phyloP scores from a whole-genome alignment of 2,113 vertebrate species.

The Todiramphus saurophagus region DNA sequence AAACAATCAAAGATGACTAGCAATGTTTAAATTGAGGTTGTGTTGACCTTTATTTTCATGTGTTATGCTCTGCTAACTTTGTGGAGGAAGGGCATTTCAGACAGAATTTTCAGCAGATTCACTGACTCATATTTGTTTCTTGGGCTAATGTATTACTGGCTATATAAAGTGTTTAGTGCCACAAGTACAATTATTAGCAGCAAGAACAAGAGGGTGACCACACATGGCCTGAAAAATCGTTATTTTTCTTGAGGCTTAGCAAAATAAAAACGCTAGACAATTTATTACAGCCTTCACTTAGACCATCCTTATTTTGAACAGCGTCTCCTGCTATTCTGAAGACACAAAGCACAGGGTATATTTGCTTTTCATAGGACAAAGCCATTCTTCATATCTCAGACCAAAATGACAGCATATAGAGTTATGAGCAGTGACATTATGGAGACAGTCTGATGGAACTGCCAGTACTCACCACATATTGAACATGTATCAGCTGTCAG shows the following conservation, averaged over 20 bases:
- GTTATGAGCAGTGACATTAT: background rate
- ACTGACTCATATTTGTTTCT: slow-evolving; percentile 4
- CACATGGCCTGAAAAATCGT: background rate
- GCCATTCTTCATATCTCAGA: background rate
- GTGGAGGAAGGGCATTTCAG: background rate
- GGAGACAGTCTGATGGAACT: background rate
- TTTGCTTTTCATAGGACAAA: slow-evolving; percentile 15
- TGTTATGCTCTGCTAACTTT: slow-evolving; percentile 14
- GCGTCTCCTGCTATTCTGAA: background rate
- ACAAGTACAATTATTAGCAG: slow-evolving; percentile 25
- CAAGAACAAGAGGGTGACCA: background rate
- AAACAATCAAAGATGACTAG: background rate
- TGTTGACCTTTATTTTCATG: slow-evolving; percentile 49
- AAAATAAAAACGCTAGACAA: slow-evolving; percentile 1
- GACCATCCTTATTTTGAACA: background rate
- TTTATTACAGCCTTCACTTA: slow-evolving; percentile 1
- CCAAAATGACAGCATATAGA: background rate
- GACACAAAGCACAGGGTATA: background rate
- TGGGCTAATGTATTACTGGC: background rate
- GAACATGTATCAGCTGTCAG: background rate
- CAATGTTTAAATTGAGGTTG: background rate
- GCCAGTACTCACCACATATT: background rate
- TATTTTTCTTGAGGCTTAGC: background rate
- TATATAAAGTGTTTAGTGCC: background rate
- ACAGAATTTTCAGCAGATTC: slow-evolving; percentile 7